Evolutionary conservation across 2,113 vertebrate genomes (phyloP), one percentile per base, ranked within the genome.

Genomic region (Leucopsar rothschildi): DNA sequence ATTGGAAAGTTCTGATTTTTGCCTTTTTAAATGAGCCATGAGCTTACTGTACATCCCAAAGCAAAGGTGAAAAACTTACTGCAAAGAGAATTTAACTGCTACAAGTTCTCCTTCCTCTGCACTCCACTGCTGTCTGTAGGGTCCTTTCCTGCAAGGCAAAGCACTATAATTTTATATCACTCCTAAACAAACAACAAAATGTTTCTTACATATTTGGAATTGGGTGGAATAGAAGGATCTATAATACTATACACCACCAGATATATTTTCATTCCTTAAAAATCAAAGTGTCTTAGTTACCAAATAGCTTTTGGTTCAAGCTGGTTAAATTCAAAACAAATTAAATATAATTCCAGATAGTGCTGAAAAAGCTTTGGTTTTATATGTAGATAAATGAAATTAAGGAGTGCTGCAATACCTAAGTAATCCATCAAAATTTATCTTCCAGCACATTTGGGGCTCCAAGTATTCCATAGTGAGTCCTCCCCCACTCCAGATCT

Each of bases 401-500:
- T 11, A 42, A 2, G 33, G 65, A 70, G 19, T 6, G 64, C 39
- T 81, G 56, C 60, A 71, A 10, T 95, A 97, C 97, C 97, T 97
- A 42, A 97, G 95, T 7, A 95, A 82, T 78, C 97, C 97, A 2
- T 86, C 25, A 3, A 96, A 97, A 64, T 39, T 92, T 77, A 97
- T 97, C 75, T 90, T 92, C 97, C 97, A 97, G 66, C 6, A 2
- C 22, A 9, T 68, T 24, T 95, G 72, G 15, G 90, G 57, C 70
- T 97, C 90, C 55, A 92, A 2, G 52, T 93, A 94, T 50, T 96
- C 96, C 66, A 97, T 86, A 23, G 86, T 82, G 63, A 97, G 92
- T 5, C 96, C 97, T 83, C 95, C 95, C 65, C 72, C 97, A 65
- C 91, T 94, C 97, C 97, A 97, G 9, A 80, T 33, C 61, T 95